These are phyloP conservation scores for Lacerta bilineata DNA, from an alignment of 2,797 vertebrate species.

Conservation along the genomic window DNA sequence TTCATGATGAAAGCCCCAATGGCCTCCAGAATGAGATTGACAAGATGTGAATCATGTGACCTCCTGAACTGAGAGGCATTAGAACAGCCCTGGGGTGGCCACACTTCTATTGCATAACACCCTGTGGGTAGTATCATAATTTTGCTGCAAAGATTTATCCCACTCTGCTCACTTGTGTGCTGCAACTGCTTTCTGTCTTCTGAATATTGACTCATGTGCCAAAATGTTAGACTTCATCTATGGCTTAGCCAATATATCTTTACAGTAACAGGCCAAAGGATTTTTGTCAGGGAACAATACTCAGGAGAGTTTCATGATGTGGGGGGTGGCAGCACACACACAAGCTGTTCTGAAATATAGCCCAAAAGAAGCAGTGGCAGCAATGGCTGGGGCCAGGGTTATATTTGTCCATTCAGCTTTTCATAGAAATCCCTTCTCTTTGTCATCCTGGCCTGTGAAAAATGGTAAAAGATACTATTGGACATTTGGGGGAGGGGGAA, in stretches of 20 bases:
- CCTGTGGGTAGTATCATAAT: conserved; percentile 63
- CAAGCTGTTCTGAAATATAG: conserved; percentile 68
- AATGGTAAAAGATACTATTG: conserved; percentile 48
- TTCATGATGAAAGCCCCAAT: conserved; percentile 28
- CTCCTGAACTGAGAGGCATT: conserved; percentile 75
- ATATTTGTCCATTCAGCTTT: conserved; percentile 69
- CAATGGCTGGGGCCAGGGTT: conserved; percentile 20
- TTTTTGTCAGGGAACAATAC: conserved; percentile 67
- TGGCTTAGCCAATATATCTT: conserved; percentile 71
- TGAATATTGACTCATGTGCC: conserved; percentile 69
- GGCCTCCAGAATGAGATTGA: conserved; percentile 71
- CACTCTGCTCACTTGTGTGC: conserved; percentile 62
- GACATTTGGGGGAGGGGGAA: background rate
- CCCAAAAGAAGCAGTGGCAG: conserved; percentile 60
- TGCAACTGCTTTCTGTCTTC: conserved; percentile 72
- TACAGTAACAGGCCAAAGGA: conserved; percentile 62
- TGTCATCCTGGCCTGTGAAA: conserved; percentile 54
- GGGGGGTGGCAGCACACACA: no score
- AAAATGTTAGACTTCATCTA: conserved; percentile 75
- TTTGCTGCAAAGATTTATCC: conserved; percentile 71
- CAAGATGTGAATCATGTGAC: conserved; percentile 70
- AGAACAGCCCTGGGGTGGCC: conserved; percentile 67
- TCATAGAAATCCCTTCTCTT: conserved; percentile 62
- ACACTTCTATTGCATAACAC: conserved; percentile 67
- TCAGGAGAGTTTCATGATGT: conserved; percentile 66